Evolutionary conservation across 2,888 invertebrate genomes (phyloP).

Genomic region (Chloromyia formosa): DNA sequence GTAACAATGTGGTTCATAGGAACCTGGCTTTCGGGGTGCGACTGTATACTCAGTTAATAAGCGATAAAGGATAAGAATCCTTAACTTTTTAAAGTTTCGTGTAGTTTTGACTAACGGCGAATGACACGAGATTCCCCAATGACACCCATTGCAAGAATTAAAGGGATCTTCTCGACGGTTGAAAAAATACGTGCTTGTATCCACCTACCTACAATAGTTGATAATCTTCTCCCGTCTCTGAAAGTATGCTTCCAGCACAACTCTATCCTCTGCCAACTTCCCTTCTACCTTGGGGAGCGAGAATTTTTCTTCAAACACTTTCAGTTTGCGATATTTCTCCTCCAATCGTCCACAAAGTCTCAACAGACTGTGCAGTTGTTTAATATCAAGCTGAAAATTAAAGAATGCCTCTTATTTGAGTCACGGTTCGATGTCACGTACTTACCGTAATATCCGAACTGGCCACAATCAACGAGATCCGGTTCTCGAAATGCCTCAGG

Average conservation of each 20-base stretch:
- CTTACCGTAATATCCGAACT: constrained; percentile 61
- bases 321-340: constrained; percentile 54
- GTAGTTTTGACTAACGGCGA: no score
- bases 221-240: constrained; percentile 60
- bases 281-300: constrained; percentile 58
- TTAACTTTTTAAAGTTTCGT: no score
- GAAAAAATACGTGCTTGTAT: no score
- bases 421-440: not conserved
- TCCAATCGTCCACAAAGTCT: constrained; percentile 60
- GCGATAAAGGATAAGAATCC: no score
- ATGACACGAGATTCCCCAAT: no score
- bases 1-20: no score
- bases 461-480: constrained; percentile 59
- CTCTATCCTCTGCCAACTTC: constrained; percentile 53
- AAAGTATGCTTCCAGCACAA: constrained; percentile 61
- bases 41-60: no score
- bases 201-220: constrained; percentile 60
- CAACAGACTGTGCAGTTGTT: constrained; percentile 58
- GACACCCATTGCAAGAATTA: no score
- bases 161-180: no score
- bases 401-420: no score
- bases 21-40: no score
- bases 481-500: constrained; percentile 59
- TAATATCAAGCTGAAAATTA: constrained; percentile 58
- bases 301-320: constrained; percentile 58